Conservation (phyloP, 2,797 vertebrate genomes). For the Austrolebias charrua region DNA sequence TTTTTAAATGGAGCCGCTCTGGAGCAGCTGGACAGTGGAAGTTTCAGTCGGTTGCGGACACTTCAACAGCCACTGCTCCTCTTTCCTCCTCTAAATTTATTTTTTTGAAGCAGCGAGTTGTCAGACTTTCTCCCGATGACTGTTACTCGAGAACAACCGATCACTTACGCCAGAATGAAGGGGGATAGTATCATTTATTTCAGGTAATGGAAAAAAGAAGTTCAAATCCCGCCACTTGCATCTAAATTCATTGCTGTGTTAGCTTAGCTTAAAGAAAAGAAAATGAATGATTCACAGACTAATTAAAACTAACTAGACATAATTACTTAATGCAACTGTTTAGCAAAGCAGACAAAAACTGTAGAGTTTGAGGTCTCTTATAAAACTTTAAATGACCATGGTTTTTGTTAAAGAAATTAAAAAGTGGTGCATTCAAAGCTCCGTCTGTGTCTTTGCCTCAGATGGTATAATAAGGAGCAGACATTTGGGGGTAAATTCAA, state of each 20-base stretch:
- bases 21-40: background rate
- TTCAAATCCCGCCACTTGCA: no score
- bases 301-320: background rate
- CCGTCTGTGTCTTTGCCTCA: background rate
- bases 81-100: rapidly evolving
- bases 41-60: background rate
- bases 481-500: conserved; percentile 23
- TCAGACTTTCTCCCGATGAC: conserved; percentile 48
- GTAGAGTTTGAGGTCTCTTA: no score
- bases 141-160: conserved; percentile 47
- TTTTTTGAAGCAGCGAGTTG: background rate
- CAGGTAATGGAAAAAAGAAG: conserved; percentile 55
- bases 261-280: background rate
- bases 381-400: background rate
- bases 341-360: no score
- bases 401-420: background rate
- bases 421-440: no score
- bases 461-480: background rate
- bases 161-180: conserved; percentile 79
- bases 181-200: conserved; percentile 74
- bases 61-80: no score
- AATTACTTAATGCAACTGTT: no score
- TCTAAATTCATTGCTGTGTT: no score
- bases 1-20: conserved; percentile 12
- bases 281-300: background rate